Evolutionary conservation across 1,140 invertebrate species (phyloP).

Genomic region (Centruroides vittatus): DNA sequence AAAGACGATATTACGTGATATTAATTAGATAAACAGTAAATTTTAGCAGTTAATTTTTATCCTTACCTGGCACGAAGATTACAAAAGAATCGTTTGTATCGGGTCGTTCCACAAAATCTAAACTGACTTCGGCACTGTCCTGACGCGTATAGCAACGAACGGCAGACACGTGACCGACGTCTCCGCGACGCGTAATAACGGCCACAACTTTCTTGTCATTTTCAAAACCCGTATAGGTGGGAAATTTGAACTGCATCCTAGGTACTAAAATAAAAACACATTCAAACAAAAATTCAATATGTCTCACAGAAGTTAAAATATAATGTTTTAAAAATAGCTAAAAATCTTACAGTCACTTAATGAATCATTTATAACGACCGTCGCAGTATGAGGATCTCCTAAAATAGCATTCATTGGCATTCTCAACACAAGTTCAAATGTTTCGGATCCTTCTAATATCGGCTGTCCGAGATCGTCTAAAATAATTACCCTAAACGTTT

Average conservation of each 20-base stretch:
- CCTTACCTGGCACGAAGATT: slow-evolving; percentile 26
- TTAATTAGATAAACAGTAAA: no score
- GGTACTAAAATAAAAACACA: slow-evolving; percentile 23
- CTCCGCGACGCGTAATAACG: slow-evolving; percentile 26
- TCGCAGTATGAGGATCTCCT: slow-evolving; percentile 24
- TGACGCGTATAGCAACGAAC: slow-evolving; percentile 34
- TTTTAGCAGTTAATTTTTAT: no score
- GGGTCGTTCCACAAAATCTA: slow-evolving; percentile 31
- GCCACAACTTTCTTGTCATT: slow-evolving; percentile 26
- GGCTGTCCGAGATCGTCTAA: slow-evolving; percentile 31
- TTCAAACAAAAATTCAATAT: no score
- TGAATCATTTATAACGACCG: slow-evolving; percentile 29
- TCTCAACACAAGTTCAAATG: slow-evolving; percentile 26
- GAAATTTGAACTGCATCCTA: slow-evolving; percentile 28
- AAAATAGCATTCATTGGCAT: slow-evolving; percentile 27
- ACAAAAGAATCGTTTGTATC: slow-evolving; percentile 29
- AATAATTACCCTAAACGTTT: slow-evolving; percentile 24
- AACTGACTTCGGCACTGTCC: slow-evolving; percentile 24
- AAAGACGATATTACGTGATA: neutral
- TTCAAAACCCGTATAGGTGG: slow-evolving; percentile 25
- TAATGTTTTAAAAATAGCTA: neutral
- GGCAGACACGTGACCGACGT: slow-evolving; percentile 24
- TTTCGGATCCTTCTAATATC: slow-evolving; percentile 28
- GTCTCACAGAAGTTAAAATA: neutral
- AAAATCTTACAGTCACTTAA: slow-evolving; percentile 28